These are phyloP conservation scores for Castor canadensis DNA, from an alignment of 2,113 vertebrate species.

Conservation along the genomic window DNA sequence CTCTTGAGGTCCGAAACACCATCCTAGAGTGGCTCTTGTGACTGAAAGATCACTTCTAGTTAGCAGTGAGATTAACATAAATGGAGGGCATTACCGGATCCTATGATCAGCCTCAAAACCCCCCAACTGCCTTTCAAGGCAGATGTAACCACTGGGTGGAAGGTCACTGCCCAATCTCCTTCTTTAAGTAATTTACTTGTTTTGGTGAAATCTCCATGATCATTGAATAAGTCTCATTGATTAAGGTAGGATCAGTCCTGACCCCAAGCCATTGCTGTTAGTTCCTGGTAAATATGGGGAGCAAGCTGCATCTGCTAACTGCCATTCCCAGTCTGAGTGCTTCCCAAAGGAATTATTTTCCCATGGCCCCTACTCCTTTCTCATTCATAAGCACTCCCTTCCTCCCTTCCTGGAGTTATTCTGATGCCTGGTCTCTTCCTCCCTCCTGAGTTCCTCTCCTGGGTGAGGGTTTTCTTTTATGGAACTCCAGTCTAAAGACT, in stretches of 20 bases:
- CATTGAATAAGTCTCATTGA: not conserved
- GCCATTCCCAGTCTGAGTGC: not conserved
- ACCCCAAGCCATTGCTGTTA: not conserved
- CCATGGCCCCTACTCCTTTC: not conserved
- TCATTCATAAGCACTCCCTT: constrained; percentile 46
- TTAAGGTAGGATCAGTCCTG: not conserved
- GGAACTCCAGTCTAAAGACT: constrained; percentile 35
- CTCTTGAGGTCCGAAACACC: not conserved
- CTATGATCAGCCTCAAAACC: not conserved
- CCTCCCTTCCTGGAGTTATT: constrained; percentile 65
- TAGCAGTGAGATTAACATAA: not conserved
- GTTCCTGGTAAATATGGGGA: accelerated
- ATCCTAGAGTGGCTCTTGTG: not conserved
- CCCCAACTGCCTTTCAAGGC: not conserved
- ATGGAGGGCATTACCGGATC: not conserved
- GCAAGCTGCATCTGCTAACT: not conserved
- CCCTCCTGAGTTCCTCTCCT: constrained; percentile 54
- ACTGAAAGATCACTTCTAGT: not conserved
- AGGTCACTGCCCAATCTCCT: constrained; percentile 3
- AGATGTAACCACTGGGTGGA: not conserved
- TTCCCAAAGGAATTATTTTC: not conserved
- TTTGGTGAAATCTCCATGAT: not conserved
- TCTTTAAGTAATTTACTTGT: constrained; percentile 4
- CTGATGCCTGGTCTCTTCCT: constrained; percentile 24
- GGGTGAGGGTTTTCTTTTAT: constrained; percentile 47